Evolutionary conservation across 2,797 vertebrate genomes (phyloP).

Genomic region (Lithobates pipiens): DNA sequence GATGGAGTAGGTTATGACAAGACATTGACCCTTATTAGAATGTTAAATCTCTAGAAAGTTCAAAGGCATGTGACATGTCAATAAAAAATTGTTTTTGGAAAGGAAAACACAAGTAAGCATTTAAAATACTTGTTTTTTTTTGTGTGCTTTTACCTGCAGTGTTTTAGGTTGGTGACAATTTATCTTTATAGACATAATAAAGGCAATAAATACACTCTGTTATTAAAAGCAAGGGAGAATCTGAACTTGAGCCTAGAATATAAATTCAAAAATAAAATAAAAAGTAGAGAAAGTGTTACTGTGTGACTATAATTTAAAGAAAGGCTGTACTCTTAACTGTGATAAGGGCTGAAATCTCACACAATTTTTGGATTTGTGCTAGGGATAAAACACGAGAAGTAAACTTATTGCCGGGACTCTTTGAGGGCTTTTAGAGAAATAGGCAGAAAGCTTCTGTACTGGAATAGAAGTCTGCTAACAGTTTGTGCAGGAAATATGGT

Average conservation of each 20-base stretch:
- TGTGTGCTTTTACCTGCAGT: too few relatives aligned
- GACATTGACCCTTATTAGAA: too few relatives aligned
- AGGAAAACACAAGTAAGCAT: too few relatives aligned
- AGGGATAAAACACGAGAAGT: slow-evolving; percentile 40
- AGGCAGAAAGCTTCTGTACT: slow-evolving; percentile 41
- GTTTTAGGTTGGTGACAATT: too few relatives aligned
- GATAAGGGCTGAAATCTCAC: slow-evolving; percentile 27
- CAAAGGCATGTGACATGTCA: too few relatives aligned
- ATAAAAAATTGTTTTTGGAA: too few relatives aligned
- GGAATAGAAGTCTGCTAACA: slow-evolving; percentile 39
- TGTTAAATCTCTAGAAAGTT: too few relatives aligned
- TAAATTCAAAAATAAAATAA: slow-evolving; percentile 19
- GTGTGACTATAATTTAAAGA: slow-evolving; percentile 15
- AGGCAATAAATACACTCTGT: too few relatives aligned
- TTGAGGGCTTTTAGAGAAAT: slow-evolving; percentile 41
- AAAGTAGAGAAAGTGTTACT: slow-evolving; percentile 14
- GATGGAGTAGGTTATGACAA: too few relatives aligned
- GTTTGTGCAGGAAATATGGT: slow-evolving; percentile 37
- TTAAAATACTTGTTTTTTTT: too few relatives aligned
- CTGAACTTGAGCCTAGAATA: slow-evolving; percentile 25
- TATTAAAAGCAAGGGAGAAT: slow-evolving; percentile 58
- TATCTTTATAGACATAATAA: too few relatives aligned
- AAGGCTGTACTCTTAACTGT: slow-evolving; percentile 32
- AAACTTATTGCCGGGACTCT: slow-evolving; percentile 45
- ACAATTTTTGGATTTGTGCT: slow-evolving; percentile 37